These are phyloP conservation scores for Mesopsocus fuscifrons DNA, from an alignment of 2,888 invertebrate species.

Conservation along the genomic window DNA sequence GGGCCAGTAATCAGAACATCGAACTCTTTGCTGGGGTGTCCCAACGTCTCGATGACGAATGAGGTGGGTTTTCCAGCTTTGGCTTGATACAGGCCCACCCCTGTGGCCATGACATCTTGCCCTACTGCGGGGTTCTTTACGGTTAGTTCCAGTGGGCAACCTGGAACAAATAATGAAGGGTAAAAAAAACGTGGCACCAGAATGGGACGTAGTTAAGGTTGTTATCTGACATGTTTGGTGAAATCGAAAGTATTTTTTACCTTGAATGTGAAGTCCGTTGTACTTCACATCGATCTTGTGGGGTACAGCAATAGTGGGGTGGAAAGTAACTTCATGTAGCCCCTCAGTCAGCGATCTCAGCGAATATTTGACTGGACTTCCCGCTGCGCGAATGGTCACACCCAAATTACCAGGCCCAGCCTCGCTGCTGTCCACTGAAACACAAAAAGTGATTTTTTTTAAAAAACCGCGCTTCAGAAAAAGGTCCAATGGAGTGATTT, in stretches of 20 bases:
- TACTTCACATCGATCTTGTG: constrained; percentile 73
- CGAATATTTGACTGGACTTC: constrained; percentile 61
- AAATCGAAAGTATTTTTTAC: no score
- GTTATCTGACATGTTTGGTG: no score
- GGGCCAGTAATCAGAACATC: constrained; percentile 79
- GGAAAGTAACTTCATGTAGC: constrained; percentile 68
- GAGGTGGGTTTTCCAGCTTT: constrained; percentile 63
- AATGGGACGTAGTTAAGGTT: no score
- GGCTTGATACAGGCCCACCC: constrained; percentile 70
- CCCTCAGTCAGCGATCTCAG: constrained; percentile 52
- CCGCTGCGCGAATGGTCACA: constrained; percentile 62
- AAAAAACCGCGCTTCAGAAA: no score
- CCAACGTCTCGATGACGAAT: constrained; percentile 76
- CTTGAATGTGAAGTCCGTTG: constrained; percentile 58
- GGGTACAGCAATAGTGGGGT: constrained; percentile 70
- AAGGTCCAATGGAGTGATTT: no score
- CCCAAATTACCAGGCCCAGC: constrained; percentile 74
- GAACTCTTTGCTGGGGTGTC: constrained; percentile 68
- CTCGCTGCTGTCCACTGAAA: constrained; percentile 46
- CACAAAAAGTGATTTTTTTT: background rate
- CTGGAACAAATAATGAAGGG: constrained; percentile 21
- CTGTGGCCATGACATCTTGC: constrained; percentile 56
- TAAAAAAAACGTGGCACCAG: no score
- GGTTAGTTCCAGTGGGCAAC: constrained; percentile 36
- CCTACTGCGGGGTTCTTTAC: constrained; percentile 43